Evolutionary conservation across 2,797 vertebrate genomes (phyloP), one percentile per base, ranked within the genome.

Genomic region (Sebastes diploproa): DNA sequence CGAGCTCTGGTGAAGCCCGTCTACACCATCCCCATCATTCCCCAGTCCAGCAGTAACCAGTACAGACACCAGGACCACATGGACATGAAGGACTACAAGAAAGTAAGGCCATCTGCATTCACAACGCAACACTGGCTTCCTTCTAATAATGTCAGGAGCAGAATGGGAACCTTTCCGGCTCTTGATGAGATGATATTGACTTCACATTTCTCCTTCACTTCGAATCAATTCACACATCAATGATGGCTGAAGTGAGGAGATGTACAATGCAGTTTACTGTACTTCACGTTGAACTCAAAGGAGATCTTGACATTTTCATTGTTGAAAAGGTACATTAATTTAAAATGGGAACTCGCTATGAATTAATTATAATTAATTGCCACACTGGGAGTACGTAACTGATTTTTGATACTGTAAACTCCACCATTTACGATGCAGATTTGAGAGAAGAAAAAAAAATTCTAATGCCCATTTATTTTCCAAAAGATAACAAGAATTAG

Each of bases 81-180:
- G 94, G 98, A 99, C 81, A 94, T 97, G 91, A 99, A 99, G 95
- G 97, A 99, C 89, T 98, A 97, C 88, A 99, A 98, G 95, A 98
- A 96, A 86, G 96, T 97, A 84, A 86, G 86, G 14, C 29, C 12
- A 3, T 9, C 8, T 29, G 4, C 27, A 13, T 46, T 16, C 23
- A n/a, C 61, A 22, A 7, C 42, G 32, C 54, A 18, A 18, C 42
- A 1, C 23, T 6, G 3, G 13, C 32, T 22, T 46, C 13, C 4
- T 56, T 14, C 36, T 38, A 2, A n/a, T 55, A 6, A 46, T 27
- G 54, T 38, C 52, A 36, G 22, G 18, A 56, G 34, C 59, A 7
- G 1, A 2, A 12, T 14, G 12, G 64, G 11, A 61, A 82, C 9
- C 6, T 18, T 18, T 71, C 73, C 55, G 64, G 65, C 13, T 66